phyloP scores from a whole-genome alignment of 2,888 invertebrate genomes.

The Lepas anatifera region DNA sequence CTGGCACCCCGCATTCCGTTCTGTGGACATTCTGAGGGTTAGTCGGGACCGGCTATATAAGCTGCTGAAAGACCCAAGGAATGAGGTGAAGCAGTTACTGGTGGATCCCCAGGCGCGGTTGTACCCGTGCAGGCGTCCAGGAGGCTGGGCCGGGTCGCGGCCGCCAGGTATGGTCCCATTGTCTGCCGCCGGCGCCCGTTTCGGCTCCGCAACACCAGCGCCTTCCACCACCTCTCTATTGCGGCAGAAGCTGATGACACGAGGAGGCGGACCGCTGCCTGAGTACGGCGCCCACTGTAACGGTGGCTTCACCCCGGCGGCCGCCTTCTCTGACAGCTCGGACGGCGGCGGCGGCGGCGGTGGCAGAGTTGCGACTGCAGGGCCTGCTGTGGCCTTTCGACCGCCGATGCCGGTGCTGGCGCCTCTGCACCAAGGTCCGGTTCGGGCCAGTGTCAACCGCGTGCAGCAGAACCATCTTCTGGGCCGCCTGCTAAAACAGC shows the following conservation, averaged over 20 bases:
- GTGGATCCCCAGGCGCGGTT: neutral
- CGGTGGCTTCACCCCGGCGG: neutral
- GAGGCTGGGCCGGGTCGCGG: neutral
- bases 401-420: neutral
- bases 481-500: neutral
- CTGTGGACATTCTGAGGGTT: neutral
- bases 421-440: neutral
- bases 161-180: neutral
- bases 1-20: neutral
- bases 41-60: neutral
- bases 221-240: neutral
- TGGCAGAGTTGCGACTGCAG: neutral
- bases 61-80: constrained; percentile 4
- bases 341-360: neutral
- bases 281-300: neutral
- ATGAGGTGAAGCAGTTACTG: neutral
- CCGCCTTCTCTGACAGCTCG: too few species aligned
- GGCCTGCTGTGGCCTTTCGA: neutral
- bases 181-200: neutral
- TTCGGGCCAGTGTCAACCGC: neutral
- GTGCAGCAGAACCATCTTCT: neutral
- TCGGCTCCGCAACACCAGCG: neutral
- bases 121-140: neutral
- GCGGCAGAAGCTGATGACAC: constrained; percentile 8
- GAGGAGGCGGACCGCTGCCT: neutral